These are phyloP conservation scores for Temnothorax nylanderi DNA, from an alignment of 1,140 invertebrate genomes.

Conservation along the genomic window DNA sequence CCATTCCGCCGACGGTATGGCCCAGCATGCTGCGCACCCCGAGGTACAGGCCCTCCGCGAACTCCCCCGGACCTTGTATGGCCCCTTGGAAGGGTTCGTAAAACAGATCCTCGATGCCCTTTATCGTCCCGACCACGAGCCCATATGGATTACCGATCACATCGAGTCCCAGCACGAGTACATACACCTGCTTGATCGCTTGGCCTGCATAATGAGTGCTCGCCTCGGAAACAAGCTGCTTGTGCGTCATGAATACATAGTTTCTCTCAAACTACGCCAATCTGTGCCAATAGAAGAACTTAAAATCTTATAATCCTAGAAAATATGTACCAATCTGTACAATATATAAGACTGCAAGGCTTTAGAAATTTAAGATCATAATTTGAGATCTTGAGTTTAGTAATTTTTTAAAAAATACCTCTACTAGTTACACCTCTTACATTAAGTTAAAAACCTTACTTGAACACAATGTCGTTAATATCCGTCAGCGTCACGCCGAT, in stretches of 20 bases:
- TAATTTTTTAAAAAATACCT: not conserved
- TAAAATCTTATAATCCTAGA: too few relatives aligned
- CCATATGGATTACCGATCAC: conserved; percentile 99
- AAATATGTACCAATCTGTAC: too few relatives aligned
- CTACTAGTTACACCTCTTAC: not conserved
- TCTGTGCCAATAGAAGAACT: conserved; percentile 84
- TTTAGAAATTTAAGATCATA: too few relatives aligned
- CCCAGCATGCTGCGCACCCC: conserved; percentile 97
- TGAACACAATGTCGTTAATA: conserved; percentile 99
- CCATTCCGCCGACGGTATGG: conserved; percentile 98
- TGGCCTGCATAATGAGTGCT: conserved; percentile 96
- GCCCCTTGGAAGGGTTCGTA: conserved; percentile 99
- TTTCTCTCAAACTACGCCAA: conserved; percentile 98
- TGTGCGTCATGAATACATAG: conserved; percentile 95
- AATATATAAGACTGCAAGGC: too few relatives aligned
- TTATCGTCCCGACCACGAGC: conserved; percentile 95
- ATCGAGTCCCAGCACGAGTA: conserved; percentile 98
- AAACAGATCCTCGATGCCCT: conserved; percentile 98
- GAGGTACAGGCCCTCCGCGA: conserved; percentile 96
- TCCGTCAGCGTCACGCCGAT: conserved; percentile 98
- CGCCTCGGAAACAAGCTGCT: conserved; percentile 94
- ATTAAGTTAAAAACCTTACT: conserved; percentile 86
- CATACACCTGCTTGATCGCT: conserved; percentile 97
- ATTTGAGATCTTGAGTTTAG: too few relatives aligned
- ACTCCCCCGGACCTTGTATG: conserved; percentile 99